Base-by-base conservation (phyloP, 2,888 invertebrate species). In the Panopea generosa region DNA sequence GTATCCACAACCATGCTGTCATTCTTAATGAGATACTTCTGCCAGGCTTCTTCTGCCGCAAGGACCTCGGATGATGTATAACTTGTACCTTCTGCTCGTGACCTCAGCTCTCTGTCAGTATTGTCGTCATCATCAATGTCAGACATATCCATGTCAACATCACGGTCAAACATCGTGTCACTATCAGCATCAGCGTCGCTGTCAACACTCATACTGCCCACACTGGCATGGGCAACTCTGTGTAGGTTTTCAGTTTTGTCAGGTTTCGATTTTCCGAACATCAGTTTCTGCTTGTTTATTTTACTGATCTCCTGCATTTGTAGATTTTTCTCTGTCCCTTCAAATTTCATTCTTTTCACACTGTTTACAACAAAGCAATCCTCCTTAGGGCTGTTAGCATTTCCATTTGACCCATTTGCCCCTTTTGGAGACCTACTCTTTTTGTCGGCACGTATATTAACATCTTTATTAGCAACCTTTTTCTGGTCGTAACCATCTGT, bases 1-100 rank as follows among this genome's bases (percentile, higher is more conserved):
- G 95, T 94, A 82, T 94, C 94, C 27, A 95, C 95, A 60, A 95
- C 93, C 22, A 95, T 92, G 82, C 94, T 95, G 82, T 94, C 92
- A 88, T 95, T 95, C n/a, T 92, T 91, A 57, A 92, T 89, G 62
- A 94, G 90, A 85, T 95, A 94, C 75, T 94, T 93, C 50, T 93
- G 92, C 95, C 95, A 95, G 57, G 94, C 94, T 77, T 93, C 93
- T 69, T 94, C 94, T 0, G 94, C 95, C 70, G 93, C 93, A 11
- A 83, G 61, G 43, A 86, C 77, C 29, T 90, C 87, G 1, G 59
- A 33, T n/a, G 76, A 60, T 4, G 78, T 79, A 20, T 74, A 75
- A 24, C 55, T 63, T n/a, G 76, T 68, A 26, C 77, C 62, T 2
- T 77, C 63, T 24, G 70, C 47, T 26, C 50, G 43, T 22, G 66